Evolutionary conservation across 2,797 vertebrate species (phyloP).

Genomic region (Chaenodraco wilsoni): DNA sequence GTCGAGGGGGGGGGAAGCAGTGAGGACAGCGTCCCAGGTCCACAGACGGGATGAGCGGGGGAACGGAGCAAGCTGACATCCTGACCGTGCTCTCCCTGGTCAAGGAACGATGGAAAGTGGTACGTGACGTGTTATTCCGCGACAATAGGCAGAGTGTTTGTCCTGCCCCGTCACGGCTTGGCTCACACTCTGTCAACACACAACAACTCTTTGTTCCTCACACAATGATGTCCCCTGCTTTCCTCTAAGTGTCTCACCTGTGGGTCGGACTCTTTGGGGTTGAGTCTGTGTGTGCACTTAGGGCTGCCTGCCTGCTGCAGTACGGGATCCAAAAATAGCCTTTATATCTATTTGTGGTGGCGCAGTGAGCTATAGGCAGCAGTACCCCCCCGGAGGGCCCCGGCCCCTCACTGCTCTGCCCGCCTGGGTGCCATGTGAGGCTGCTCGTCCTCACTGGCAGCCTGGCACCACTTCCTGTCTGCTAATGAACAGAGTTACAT

Average conservation of each 20-base stretch:
- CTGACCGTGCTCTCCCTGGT: constrained; percentile 93
- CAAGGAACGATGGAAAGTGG: constrained; percentile 99
- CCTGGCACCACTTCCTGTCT: constrained; percentile 61
- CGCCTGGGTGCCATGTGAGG: constrained; percentile 52
- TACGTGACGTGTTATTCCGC: constrained; percentile 76
- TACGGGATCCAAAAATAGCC: constrained; percentile 66
- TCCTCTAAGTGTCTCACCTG: constrained; percentile 43
- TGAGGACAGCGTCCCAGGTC: constrained; percentile 71
- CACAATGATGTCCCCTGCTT: constrained; percentile 10
- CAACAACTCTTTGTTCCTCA: constrained; percentile 53
- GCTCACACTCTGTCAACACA: constrained; percentile 40
- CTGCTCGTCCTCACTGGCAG: constrained; percentile 60
- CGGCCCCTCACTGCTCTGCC: constrained; percentile 53
- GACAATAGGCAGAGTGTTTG: constrained; percentile 59
- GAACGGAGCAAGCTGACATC: constrained; percentile 94
- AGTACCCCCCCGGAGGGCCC: constrained; percentile 32
- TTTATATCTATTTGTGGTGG: constrained; percentile 62
- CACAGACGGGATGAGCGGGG: constrained; percentile 91
- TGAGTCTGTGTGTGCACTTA: constrained; percentile 46
- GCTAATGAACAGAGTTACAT: constrained; percentile 65
- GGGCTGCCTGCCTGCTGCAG: constrained; percentile 56
- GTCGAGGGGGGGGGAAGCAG: constrained; percentile 66
- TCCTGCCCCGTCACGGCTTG: constrained; percentile 51
- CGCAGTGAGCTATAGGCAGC: constrained; percentile 63
- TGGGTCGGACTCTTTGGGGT: constrained; percentile 57